A percentile compares a stretch with the other conserved stretches of the same genome.
These are phyloP conservation scores for Mechanitis messenoides DNA, from an alignment of 2,888 invertebrate genomes.

Conservation along the genomic window DNA sequence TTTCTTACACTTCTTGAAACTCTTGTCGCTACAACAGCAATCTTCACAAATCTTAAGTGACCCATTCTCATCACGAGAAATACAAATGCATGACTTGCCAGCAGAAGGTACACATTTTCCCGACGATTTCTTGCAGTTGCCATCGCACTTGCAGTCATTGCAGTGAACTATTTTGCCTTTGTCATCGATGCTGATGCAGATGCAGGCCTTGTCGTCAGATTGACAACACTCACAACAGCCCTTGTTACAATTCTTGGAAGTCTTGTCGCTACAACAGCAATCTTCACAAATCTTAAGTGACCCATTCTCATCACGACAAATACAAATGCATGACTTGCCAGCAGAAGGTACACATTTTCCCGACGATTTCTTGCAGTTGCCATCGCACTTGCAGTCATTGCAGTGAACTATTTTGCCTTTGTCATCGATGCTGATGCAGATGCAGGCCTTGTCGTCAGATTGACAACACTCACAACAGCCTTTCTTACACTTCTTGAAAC, in stretches of 20 bases:
- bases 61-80: constrained; percentile 28
- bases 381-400: constrained; percentile 14
- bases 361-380: background rate
- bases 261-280: constrained; percentile 23
- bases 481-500: background rate
- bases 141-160: constrained; percentile 29
- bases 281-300: constrained; percentile 30
- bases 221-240: constrained; percentile 36
- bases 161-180: constrained; percentile 33
- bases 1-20: constrained; percentile 36
- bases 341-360: constrained; percentile 28
- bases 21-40: constrained; percentile 32
- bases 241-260: constrained; percentile 35
- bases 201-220: constrained; percentile 35
- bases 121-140: constrained; percentile 18
- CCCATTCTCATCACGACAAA: constrained; percentile 23
- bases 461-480: constrained; percentile 24
- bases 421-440: constrained; percentile 28
- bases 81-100: constrained; percentile 36
- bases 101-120: constrained; percentile 24
- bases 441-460: constrained; percentile 26
- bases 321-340: constrained; percentile 31
- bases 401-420: constrained; percentile 24
- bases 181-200: constrained; percentile 36
- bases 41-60: constrained; percentile 34